Conservation (phyloP, 2,113 vertebrate genomes). For the Cyanistes caeruleus region DNA sequence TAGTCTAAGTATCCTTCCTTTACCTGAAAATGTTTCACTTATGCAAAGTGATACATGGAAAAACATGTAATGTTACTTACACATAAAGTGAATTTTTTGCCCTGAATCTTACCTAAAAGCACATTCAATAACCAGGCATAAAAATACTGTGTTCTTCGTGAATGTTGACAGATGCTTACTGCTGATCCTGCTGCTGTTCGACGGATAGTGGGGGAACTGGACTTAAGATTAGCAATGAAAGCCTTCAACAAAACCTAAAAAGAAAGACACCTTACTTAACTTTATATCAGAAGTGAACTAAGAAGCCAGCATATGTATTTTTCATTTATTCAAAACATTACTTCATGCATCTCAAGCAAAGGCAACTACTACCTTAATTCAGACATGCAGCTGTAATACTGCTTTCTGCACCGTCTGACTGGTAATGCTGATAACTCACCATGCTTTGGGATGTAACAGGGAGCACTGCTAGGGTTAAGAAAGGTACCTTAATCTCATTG, state of each 20-base stretch:
- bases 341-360: background rate
- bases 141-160: conserved; percentile 89
- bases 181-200: conserved; percentile 90
- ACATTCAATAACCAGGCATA: conserved; percentile 96
- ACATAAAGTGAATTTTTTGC: background rate
- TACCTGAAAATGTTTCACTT: background rate
- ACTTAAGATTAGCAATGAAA: conserved; percentile 92
- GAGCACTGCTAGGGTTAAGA: background rate
- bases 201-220: conserved; percentile 90
- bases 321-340: background rate
- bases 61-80: background rate
- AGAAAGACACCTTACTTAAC: background rate
- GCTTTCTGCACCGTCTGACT: background rate
- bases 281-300: background rate
- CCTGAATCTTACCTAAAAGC: conserved; percentile 82
- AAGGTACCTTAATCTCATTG: conserved; percentile 92
- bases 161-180: conserved; percentile 92
- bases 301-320: background rate
- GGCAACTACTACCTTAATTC: background rate
- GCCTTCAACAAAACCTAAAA: conserved; percentile 89
- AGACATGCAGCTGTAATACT: background rate
- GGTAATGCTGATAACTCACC: background rate
- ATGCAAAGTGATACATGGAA: background rate
- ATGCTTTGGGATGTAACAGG: background rate
- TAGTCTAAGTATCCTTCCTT: background rate